A percentile compares a stretch with the other conserved stretches of the same genome.
phyloP scores from a whole-genome alignment of 2,888 invertebrate species.

The Hoplodrina ambigua region DNA sequence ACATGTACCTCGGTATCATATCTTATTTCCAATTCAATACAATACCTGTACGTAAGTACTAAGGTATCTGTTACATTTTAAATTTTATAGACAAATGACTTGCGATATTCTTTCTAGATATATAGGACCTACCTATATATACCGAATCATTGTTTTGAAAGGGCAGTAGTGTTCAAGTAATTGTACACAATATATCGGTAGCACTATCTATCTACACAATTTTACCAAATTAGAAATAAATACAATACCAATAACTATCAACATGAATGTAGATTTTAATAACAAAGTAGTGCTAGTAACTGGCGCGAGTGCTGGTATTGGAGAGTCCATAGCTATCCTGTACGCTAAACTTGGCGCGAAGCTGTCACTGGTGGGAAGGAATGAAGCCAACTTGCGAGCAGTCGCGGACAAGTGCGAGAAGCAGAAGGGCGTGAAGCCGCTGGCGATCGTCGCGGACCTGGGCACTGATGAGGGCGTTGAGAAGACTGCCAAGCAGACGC shows the following conservation, averaged over 20 bases:
- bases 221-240: background rate
- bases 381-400: conserved; percentile 60
- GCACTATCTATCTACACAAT: background rate
- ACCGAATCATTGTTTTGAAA: background rate
- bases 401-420: conserved; percentile 64
- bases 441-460: conserved; percentile 69
- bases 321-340: conserved; percentile 68
- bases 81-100: background rate
- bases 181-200: background rate
- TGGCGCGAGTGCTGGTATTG: conserved; percentile 75
- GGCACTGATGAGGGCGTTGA: conserved; percentile 72
- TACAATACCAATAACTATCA: conserved; percentile 12
- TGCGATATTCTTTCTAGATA: background rate
- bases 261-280: conserved; percentile 61
- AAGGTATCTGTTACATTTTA: background rate
- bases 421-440: conserved; percentile 58
- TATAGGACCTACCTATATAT: background rate
- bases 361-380: conserved; percentile 67
- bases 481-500: conserved; percentile 64
- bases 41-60: no score
- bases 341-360: conserved; percentile 68
- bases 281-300: conserved; percentile 74
- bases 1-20: no score
- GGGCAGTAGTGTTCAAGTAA: background rate
- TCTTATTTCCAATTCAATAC: no score